phyloP scores from a whole-genome alignment of 2,888 invertebrate species.

The Pandemis cinnamomeana region DNA sequence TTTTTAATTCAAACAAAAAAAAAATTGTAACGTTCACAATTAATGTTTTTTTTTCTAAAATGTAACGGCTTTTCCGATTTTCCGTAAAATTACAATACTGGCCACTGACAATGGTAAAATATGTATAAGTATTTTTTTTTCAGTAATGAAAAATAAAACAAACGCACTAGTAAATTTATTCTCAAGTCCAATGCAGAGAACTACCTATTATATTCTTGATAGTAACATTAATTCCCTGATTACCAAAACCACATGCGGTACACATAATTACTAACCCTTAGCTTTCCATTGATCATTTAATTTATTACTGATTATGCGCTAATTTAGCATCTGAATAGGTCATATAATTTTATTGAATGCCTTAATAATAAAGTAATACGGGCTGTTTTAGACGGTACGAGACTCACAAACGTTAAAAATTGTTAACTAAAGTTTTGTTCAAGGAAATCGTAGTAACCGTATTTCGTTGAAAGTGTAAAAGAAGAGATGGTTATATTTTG shows the following conservation, averaged over 20 bases:
- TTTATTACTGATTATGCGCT: conserved; percentile 49
- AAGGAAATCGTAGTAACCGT: not conserved
- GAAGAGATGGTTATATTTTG: no score
- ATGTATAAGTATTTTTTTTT: no score
- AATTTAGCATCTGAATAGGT: conserved; percentile 47
- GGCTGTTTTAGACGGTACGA: not conserved
- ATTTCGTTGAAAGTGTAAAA: not conserved
- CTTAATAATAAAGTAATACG: not conserved
- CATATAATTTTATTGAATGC: not conserved
- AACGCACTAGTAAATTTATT: no score
- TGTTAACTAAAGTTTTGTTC: not conserved
- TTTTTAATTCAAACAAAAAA: no score
- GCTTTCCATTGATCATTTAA: conserved; percentile 45
- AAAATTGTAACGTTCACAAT: no score
- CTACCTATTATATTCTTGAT: not conserved
- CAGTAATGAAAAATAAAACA: no score
- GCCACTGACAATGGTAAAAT: no score
- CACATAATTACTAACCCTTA: conserved; percentile 4
- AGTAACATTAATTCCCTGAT: not conserved
- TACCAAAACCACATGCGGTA: conserved; percentile 9
- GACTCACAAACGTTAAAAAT: not conserved
- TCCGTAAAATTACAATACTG: no score
- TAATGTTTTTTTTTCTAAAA: no score
- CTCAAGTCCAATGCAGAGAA: no score
- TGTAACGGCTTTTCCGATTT: no score